A percentile compares a stretch with the other conserved stretches of the same genome.
phyloP scores from a whole-genome alignment of 2,113 vertebrate species.

The Xenopus laevis region DNA sequence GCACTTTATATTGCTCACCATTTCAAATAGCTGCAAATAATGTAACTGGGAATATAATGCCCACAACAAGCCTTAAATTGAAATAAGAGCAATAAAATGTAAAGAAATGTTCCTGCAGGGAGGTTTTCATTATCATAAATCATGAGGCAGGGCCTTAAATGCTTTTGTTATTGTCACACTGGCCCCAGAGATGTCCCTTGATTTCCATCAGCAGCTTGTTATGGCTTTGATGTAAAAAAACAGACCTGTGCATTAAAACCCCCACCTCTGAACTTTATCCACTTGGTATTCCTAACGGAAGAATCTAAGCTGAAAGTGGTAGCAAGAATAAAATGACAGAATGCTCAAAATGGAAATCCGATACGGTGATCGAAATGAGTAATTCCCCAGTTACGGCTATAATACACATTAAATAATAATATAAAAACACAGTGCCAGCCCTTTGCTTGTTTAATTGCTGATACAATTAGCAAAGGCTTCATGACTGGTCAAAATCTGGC shows the following conservation, averaged over 20 bases:
- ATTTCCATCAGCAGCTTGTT: not conserved
- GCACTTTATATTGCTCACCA: not conserved
- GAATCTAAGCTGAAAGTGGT: not conserved
- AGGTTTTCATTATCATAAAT: not conserved
- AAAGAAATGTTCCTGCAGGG: not conserved
- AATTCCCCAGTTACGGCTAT: not conserved
- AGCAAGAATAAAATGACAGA: not conserved
- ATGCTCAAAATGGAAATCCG: not conserved
- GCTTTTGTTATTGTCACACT: slow-evolving; percentile 7
- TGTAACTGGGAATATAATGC: slow-evolving; percentile 2
- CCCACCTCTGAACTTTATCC: not conserved
- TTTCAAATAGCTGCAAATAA: not conserved
- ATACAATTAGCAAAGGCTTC: too few relatives aligned
- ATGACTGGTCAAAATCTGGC: too few relatives aligned
- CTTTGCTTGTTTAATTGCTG: too few relatives aligned
- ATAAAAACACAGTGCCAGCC: too few relatives aligned
- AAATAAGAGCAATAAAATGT: not conserved
- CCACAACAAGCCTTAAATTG: not conserved
- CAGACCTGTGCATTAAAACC: slow-evolving; percentile 1
- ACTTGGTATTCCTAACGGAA: slow-evolving; percentile 9
- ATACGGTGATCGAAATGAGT: not conserved
- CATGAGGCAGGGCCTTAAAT: not conserved
- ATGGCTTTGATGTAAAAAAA: slow-evolving; percentile 11
- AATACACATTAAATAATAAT: too few relatives aligned
- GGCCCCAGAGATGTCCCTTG: not conserved